Base-by-base conservation (phyloP, 2,888 invertebrate species). In the Drosophila koepferae region DNA sequence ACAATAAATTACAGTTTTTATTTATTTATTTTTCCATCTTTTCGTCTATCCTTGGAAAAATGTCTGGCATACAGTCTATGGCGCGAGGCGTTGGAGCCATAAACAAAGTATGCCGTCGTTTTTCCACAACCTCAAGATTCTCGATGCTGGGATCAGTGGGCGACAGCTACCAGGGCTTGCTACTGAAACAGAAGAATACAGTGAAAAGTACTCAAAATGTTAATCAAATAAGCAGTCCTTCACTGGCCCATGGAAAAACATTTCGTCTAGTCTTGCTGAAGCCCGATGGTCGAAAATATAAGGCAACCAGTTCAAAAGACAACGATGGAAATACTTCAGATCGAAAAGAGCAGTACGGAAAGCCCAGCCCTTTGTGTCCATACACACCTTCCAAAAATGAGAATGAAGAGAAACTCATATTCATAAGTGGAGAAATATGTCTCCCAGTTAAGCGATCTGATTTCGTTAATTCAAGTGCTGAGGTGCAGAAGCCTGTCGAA, bases 1-100 rank as follows among this genome's bases (percentile, higher is more conserved):
- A 16, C 14, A 8, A 14, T 7, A 53, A 53, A 53, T 36, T 53
- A 0, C 14, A 53, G 16, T 51, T 51, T 34, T 36, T 53, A 53
- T 53, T 53, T 36, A 36, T 53, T 53, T 34, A 36, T 16, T 36
- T 53, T 49, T 2, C 31, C 49, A 7, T 49, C 49, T 49, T 36
- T 53, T 53, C 8, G 16, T 14, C 36, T 36, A 36, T 53, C 53
- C 31, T 34, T 12, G 16, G 18, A 20, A 51, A 53, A 20, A 53
- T 53, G 20, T 36, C 53, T 5, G 34, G 51, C 34, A 14, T 51
- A 8, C 23, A n/a, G 4, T 34, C 51, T 20, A 36, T 53, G 18
- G 18, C 53, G 14, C 36, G 16, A 16, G 16, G 20, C 8, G 20
- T 20, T 36, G 20, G 20, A 4, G 8, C 36, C 36, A 20, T 53